These are phyloP conservation scores for Petaurus breviceps DNA, from an alignment of 2,113 vertebrate genomes.

Conservation along the genomic window DNA sequence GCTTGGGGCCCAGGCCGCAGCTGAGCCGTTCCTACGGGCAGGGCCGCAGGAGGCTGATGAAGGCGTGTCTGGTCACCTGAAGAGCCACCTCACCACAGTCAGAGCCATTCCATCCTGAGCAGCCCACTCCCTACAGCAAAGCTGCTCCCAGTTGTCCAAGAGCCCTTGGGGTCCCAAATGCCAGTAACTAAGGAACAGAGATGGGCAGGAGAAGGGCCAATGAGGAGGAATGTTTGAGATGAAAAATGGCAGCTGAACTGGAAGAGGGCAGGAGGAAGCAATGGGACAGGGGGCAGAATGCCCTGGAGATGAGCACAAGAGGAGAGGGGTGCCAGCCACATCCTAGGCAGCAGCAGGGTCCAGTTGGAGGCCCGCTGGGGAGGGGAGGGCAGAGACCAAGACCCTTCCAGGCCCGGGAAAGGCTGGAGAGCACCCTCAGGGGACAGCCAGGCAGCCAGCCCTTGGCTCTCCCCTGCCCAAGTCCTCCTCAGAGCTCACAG, in stretches of 20 bases:
- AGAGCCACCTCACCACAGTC: conserved; percentile 43
- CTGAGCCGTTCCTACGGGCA: background rate
- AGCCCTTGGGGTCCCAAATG: background rate
- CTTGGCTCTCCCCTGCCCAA: too few relatives aligned
- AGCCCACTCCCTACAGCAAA: background rate
- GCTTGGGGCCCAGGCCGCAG: background rate
- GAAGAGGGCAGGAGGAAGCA: too few relatives aligned
- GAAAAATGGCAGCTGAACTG: background rate
- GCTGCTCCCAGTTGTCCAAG: background rate
- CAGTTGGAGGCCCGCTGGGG: too few relatives aligned
- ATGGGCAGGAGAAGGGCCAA: background rate
- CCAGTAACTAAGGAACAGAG: too few relatives aligned
- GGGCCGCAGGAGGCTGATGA: conserved; percentile 14
- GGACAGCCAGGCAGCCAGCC: background rate
- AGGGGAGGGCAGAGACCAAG: too few relatives aligned
- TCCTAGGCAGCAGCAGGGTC: background rate
- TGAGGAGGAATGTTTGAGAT: background rate
- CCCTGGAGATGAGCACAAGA: background rate
- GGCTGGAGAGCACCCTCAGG: background rate
- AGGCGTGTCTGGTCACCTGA: background rate
- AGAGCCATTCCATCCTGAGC: background rate
- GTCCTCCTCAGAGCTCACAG: too few relatives aligned
- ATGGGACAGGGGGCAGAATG: background rate
- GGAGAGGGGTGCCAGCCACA: background rate
- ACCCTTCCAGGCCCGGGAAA: background rate